A percentile compares a stretch with the other conserved stretches of the same genome.
Conservation (phyloP, 2,888 invertebrate genomes). For the Abrostola tripartita region DNA sequence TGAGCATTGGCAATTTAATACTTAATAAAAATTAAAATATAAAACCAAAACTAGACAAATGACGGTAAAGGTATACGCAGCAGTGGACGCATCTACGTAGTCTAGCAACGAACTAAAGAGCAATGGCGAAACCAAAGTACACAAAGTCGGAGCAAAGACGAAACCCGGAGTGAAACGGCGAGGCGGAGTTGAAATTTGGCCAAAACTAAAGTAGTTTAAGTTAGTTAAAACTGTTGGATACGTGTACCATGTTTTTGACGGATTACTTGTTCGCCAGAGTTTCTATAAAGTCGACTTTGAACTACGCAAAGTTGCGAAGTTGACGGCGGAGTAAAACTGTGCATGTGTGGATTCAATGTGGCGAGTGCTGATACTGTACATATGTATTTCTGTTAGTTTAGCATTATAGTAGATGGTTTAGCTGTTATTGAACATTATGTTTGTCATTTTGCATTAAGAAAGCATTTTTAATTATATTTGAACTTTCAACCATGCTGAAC, state of each 20-base stretch:
- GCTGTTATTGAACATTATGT: neutral
- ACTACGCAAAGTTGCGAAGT: constrained; percentile 40
- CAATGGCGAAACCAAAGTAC: constrained; percentile 19
- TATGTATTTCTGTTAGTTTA: constrained; percentile 2
- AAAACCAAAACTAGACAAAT: no score
- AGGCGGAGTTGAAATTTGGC: constrained; percentile 40
- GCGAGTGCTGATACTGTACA: constrained; percentile 14
- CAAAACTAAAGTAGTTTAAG: constrained; percentile 67
- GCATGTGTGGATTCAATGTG: constrained; percentile 24
- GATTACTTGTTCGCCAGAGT: constrained; percentile 68
- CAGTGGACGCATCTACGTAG: no score
- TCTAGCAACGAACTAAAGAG: neutral
- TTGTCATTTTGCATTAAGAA: neutral
- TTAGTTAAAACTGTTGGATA: constrained; percentile 67
- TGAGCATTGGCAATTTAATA: no score
- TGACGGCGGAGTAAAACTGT: constrained; percentile 21
- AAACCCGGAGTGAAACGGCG: constrained; percentile 17
- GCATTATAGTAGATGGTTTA: no score
- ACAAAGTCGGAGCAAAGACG: constrained; percentile 52
- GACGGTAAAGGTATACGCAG: no score
- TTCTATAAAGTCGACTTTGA: constrained; percentile 44
- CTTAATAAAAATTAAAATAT: no score
- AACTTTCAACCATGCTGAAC: no score
- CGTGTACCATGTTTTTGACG: constrained; percentile 77
- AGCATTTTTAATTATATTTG: no score